Base-by-base conservation (phyloP, 2,888 invertebrate genomes). In the Lepidocyrtoides sp. region DNA sequence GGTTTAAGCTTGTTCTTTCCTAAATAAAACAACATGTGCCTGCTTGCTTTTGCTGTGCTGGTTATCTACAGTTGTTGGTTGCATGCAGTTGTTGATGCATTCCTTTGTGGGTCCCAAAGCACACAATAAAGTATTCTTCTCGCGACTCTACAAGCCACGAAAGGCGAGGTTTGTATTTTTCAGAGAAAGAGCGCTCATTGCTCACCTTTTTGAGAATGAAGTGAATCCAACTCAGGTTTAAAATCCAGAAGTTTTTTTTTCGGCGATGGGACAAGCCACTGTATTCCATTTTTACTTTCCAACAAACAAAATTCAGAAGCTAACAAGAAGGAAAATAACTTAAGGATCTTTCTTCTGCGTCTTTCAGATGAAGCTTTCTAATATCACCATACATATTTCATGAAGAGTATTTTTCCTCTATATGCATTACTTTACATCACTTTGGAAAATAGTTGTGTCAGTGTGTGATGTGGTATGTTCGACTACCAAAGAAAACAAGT, bases 311-410 rank as follows among this genome's bases (percentile, higher is more conserved):
- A 29, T 7, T 48, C 14, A 29, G 26, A 77, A 66, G n/a, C 4
- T 36, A 32, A 32, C 66, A 32, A n/a, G 29, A n/a, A n/a, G 66
- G 14, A 69, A 48, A 44, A 75, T 48, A 75, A 44, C 17, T 48
- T n/a, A 10, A 48, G 26, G 26, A 17, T 72, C 12, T 23, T 72
- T 44, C 12, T 44, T 48, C 32, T 4, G 5, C 26, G 8, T 66
- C 32, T 23, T 26, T 4, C 26, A 14, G 26, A 26, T 60, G 5
- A 32, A 23, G n/a, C n/a, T 32, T 2, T n/a, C 4, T n/a, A 23
- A 29, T 83, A 83, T 83, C 20, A 82, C 17, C 83, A 66, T 83
- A 29, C 48, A 83, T 83, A 41, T 83, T 83, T 83, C 83, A 83
- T 83, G 83, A 66, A 63, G 12, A 0, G 41, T 20, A 41, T 17